Base-by-base conservation (phyloP, 2,888 invertebrate species). In the Ophioninae sp. region DNA sequence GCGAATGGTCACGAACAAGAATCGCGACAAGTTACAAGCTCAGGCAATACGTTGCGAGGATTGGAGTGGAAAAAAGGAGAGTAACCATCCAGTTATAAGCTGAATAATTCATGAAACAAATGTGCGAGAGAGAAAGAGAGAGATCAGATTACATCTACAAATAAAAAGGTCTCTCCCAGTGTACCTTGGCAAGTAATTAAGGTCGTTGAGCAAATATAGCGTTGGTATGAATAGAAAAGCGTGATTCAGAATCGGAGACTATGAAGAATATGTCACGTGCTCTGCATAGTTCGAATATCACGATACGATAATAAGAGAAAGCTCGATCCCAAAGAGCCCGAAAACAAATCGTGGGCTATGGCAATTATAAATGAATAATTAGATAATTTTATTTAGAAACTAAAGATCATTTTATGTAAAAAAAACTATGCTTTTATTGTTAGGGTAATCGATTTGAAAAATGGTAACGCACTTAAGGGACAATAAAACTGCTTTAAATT, bases 281-380 rank as follows among this genome's bases (percentile, higher is more conserved):
- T 50, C 62, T 23, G 59, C 72, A 73, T 76, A 57, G 77, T 80
- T 64, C 73, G 39, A 78, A 78, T 81, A 67, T 62, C 70, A 74
- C 64, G 74, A 79, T 70, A 57, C 61, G 81, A 84, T 84, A 81
- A 81, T 79, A 81, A 75, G 67, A 78, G 75, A 39, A 81, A 78
- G 56, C 70, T 70, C 20, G 57, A 50, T 37, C 69, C 59, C 41
- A 85, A 88, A 87, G 85, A 88, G 87, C 92, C 91, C 92, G 89
- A 93, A 91, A 93, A 89, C 68, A 67, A 80, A 79, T 41, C 64
- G n/a, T 77, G 59, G 68, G 62, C 10, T 44, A 61, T 30, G 57
- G 17, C 20, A 50, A 73, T 77, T 73, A 80, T 57, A 77, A 77
- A 83, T 73, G 39, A 67, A 83, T 39, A 56, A 74, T 50, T 37